Evolutionary conservation across 2,113 vertebrate genomes (phyloP).

Genomic region (Willisornis vidua): DNA sequence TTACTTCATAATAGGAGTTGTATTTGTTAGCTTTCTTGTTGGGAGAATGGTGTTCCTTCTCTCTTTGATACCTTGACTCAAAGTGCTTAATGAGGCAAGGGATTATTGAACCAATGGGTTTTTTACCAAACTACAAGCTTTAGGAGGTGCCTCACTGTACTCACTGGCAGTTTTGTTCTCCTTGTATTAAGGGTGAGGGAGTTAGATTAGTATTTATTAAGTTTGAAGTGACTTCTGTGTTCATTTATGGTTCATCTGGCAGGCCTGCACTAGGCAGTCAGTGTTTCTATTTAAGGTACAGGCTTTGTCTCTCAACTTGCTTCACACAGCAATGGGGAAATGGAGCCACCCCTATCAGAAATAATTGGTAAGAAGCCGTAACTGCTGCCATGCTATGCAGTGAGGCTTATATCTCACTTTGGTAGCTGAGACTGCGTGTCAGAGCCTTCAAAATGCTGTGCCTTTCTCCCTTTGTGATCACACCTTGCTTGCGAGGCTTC

Average conservation of each 20-base stretch:
- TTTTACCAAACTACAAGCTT: not conserved
- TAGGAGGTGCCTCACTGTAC: not conserved
- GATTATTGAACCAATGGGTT: not conserved
- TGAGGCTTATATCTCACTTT: not conserved
- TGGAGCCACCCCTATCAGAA: not conserved
- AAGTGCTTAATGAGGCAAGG: not conserved
- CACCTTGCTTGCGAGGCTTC: not conserved
- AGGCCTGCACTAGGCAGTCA: not conserved
- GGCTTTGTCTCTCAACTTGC: not conserved
- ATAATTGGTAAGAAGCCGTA: conserved; percentile 4
- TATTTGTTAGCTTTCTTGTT: not conserved
- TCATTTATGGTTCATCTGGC: not conserved
- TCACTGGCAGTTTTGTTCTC: not conserved
- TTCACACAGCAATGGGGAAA: not conserved
- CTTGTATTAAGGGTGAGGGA: not conserved
- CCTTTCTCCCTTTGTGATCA: not conserved
- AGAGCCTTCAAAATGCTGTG: not conserved
- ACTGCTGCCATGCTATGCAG: not conserved
- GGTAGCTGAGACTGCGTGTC: not conserved
- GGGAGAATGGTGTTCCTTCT: not conserved
- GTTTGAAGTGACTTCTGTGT: not conserved
- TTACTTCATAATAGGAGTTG: not conserved
- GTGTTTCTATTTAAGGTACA: not conserved
- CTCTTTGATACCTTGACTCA: not conserved
- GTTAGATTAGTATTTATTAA: not conserved